These are phyloP conservation scores for Agelaius tricolor DNA, from an alignment of 2,113 vertebrate genomes.

Conservation along the genomic window DNA sequence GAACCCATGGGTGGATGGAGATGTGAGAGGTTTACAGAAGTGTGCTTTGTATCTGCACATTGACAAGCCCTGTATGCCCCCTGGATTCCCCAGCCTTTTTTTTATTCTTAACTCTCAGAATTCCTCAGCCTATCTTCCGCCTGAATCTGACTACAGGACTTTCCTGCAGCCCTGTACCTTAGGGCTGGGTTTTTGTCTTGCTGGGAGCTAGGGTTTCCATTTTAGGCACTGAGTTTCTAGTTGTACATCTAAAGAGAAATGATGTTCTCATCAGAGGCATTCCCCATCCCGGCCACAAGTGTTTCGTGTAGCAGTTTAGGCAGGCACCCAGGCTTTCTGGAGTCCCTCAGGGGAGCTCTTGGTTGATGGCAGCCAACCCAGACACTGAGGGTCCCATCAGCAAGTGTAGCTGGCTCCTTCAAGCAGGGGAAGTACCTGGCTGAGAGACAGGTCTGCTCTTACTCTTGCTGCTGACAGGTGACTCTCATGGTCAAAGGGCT, in stretches of 20 bases:
- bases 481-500: not conserved
- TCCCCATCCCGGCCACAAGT: not conserved
- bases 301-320: not conserved
- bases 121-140: not conserved
- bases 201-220: not conserved
- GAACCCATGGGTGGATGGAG: not conserved
- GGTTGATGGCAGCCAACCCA: not conserved
- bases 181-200: not conserved
- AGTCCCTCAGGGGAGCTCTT: not conserved
- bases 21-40: not conserved
- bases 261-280: not conserved
- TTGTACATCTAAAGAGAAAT: not conserved
- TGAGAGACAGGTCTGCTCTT: not conserved
- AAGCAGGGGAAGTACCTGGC: not conserved
- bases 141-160: not conserved
- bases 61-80: not conserved
- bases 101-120: not conserved
- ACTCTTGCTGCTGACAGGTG: not conserved
- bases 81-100: not conserved
- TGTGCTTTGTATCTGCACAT: not conserved
- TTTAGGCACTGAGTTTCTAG: not conserved
- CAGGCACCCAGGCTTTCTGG: not conserved
- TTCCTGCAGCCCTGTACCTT: not conserved
- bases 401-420: not conserved
- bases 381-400: not conserved